Percentiles rank a stretch among this genome's conserved stretches.
phyloP scores from a whole-genome alignment of 2,797 vertebrate genomes.

The Tinamus major region DNA sequence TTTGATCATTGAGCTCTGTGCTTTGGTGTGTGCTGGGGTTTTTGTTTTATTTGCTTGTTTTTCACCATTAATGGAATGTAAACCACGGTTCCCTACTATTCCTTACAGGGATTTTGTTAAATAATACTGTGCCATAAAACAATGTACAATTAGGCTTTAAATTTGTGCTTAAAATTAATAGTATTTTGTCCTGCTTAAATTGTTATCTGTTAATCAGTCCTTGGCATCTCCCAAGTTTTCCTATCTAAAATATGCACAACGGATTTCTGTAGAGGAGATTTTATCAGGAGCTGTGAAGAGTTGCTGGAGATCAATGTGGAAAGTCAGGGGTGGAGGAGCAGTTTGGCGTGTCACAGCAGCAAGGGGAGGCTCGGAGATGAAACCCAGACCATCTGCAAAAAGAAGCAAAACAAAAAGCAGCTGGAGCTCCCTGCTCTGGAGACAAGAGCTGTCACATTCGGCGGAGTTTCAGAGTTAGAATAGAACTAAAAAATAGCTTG shows the following conservation, averaged over 20 bases:
- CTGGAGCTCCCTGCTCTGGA: constrained; percentile 20
- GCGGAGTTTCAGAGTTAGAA: background rate
- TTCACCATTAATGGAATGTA: background rate
- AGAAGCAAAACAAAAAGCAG: constrained; percentile 35
- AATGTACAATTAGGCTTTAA: background rate
- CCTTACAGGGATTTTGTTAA: background rate
- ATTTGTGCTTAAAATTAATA: background rate
- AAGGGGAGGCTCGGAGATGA: constrained; percentile 4
- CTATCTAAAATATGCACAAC: background rate
- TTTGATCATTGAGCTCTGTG: background rate
- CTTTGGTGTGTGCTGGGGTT: background rate
- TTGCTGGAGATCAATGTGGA: constrained; percentile 5
- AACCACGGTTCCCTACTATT: background rate
- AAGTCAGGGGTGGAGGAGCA: constrained; percentile 10
- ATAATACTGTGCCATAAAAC: background rate
- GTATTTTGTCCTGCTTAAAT: background rate
- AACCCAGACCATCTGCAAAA: constrained; percentile 5
- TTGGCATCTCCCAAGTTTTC: background rate
- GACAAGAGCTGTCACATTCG: background rate
- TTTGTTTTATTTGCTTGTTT: background rate
- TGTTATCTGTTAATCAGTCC: background rate
- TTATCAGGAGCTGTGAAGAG: background rate
- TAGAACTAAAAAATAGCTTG: background rate
- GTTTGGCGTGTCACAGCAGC: background rate
- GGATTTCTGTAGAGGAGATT: background rate